Evolutionary conservation across 2,888 invertebrate genomes (phyloP).

Genomic region (Dasysyrphus albostriatus): DNA sequence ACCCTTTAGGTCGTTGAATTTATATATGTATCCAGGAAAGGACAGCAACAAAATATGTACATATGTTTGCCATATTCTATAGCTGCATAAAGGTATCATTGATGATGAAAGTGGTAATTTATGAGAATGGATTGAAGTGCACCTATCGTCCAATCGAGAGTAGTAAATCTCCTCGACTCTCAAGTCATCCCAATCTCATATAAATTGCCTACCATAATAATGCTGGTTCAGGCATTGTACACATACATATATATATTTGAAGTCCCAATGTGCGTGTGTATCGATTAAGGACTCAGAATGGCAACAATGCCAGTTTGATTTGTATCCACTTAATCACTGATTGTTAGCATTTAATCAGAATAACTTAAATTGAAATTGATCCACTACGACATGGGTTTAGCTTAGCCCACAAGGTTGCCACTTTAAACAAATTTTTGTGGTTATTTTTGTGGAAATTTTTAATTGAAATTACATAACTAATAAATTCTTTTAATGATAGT

Average conservation of each 20-base stretch:
- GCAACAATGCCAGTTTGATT: conserved; percentile 70
- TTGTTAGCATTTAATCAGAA: conserved; percentile 76
- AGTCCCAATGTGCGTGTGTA: conserved; percentile 38
- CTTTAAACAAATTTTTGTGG: neutral
- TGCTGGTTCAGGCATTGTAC: neutral
- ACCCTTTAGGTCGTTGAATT: conserved; percentile 45
- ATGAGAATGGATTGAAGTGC: conserved; percentile 63
- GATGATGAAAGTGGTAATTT: conserved; percentile 57
- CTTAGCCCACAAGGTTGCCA: conserved; percentile 22
- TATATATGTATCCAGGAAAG: neutral
- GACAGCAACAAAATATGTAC: neutral
- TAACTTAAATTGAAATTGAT: conserved; percentile 76
- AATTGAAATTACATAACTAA: neutral
- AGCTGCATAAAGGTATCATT: neutral
- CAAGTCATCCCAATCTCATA: conserved; percentile 28
- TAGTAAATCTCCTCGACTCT: conserved; percentile 58
- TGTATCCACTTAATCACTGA: conserved; percentile 76
- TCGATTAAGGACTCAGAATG: conserved; percentile 70
- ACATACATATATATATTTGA: neutral
- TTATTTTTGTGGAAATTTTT: neutral
- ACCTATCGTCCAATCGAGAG: conserved; percentile 57
- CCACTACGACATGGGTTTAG: conserved; percentile 22
- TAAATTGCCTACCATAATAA: conserved; percentile 22
- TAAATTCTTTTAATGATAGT: neutral
- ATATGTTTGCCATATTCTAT: neutral